Base-by-base conservation (phyloP, 2,797 vertebrate genomes). In the Sebastes diaconus region DNA sequence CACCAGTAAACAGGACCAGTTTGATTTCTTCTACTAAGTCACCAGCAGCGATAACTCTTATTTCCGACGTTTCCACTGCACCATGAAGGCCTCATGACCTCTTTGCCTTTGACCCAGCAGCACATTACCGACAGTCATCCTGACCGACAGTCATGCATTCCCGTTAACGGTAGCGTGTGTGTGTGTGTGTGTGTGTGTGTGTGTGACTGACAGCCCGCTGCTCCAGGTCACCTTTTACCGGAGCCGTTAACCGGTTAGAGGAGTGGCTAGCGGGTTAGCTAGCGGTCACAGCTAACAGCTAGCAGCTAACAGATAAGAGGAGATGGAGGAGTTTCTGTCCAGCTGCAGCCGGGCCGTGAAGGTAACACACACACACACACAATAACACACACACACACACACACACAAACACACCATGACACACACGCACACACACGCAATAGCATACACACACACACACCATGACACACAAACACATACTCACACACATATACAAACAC, bases 291-390 rank as follows among this genome's bases (percentile, higher is more conserved):
- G 60, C 2, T 68, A 68, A 30, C 71, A 3, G 39, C 39, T 42
- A 42, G 4, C 39, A 14, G 73, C 52, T 50, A 73, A 29, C 63
- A 7, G 55, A 61, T 64, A 75, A 54, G 27, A 2, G 16, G 60
- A 65, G 55, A 94, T 95, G 94, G 93, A 95, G 85, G 86, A 76
- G 63, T 95, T 93, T 74, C 81, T 95, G 55, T 29, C 8, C 30
- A 80, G 77, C 86, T 93, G 94, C 84, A 77, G 60, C 30, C 67
- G 79, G 16, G 81, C 80, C 61, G 63, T 92, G 25, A 75, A 93
- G 95, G 95, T 95, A 94, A 91, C 77, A 30, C 18, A 24, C 24
- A 61, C 18, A 50, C 27, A 32, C 30, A 29, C 27, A 29, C 27
- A 0, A 29, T 29, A 0, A 30, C 29, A 7, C 29, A 30, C 29